Evolutionary conservation across 1,140 invertebrate genomes (phyloP), one percentile per base, ranked within the genome.

Genomic region (Drosophila bifasciata): DNA sequence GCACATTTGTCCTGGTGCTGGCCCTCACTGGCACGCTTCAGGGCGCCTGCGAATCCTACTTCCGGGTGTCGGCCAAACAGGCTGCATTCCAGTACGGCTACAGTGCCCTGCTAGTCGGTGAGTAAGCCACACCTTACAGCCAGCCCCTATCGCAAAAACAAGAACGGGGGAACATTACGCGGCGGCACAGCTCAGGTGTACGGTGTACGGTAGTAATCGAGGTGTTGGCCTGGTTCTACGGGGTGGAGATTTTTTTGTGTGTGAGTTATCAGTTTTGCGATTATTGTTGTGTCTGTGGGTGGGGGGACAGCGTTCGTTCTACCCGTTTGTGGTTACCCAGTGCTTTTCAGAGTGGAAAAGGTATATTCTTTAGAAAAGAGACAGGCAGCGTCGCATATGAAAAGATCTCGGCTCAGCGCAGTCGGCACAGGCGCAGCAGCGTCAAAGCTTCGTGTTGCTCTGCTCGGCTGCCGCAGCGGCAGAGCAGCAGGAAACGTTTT

Each of bases 31-130:
- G 93, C 1, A 46, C 93, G 9, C 61, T 94, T 3, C 94, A 94
- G 79, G 93, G 93, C 2, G 92, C 93, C 19, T 90, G 92, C 19
- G 89, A 93, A 19, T 90, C 92, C 21, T 95, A 94, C 76, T 93
- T 94, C 68, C 79, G 92, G 16, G 89, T 94, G 2, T 93, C 93
- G n/a, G 93, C 93, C 39, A 91, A 93, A 8, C 92, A 93, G 57
- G 91, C 93, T 1, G 92, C 93, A 5, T 88, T 93, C 53, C 92
- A 92, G 64, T 93, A 93, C 75, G 88, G 85, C 21, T 92, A 93
- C 60, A 91, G 93, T 86, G 89, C 92, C 21, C 84, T 92, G 56
- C 16, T 92, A 23, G 92, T 93, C 69, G 93, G 93, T 93, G 88
- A 70, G 90, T 91, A 68, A 79, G 44, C 48, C 16, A 6, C 17